phyloP scores from a whole-genome alignment of 2,888 invertebrate genomes.

The Pandemis heparana region DNA sequence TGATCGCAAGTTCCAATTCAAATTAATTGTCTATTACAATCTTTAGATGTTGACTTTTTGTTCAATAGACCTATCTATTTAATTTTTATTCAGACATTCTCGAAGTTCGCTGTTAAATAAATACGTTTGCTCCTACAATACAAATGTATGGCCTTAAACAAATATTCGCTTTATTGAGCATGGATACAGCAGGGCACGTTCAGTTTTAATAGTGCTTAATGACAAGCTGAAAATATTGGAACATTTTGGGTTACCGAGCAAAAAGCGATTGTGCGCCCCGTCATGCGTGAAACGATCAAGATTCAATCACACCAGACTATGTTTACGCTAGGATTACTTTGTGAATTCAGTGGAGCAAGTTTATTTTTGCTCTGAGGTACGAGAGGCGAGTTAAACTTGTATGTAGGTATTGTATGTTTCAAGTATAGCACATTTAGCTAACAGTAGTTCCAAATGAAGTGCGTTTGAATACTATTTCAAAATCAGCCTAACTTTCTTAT shows the following conservation, averaged over 20 bases:
- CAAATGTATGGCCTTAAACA: neutral
- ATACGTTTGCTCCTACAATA: no score
- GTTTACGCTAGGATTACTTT: constrained; percentile 53
- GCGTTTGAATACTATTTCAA: no score
- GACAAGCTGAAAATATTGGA: constrained; percentile 10
- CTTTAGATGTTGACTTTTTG: no score
- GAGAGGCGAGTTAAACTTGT: constrained; percentile 46
- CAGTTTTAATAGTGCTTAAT: constrained; percentile 4
- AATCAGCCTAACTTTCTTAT: no score
- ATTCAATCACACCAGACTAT: constrained; percentile 43
- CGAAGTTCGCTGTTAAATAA: no score
- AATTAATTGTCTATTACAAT: no score
- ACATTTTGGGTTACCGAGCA: constrained; percentile 27
- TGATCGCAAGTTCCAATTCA: no score
- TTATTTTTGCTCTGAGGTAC: constrained; percentile 58
- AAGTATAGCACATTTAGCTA: constrained; percentile 20
- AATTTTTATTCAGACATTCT: no score
- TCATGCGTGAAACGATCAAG: constrained; percentile 35
- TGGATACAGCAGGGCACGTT: neutral
- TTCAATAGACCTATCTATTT: no score
- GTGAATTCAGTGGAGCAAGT: constrained; percentile 51
- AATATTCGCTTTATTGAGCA: neutral
- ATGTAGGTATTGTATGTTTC: constrained; percentile 17
- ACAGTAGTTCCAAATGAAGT: constrained; percentile 16
- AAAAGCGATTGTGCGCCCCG: constrained; percentile 11